These are phyloP conservation scores for Junonia oenone DNA, from an alignment of 2,888 invertebrate species.

Conservation along the genomic window DNA sequence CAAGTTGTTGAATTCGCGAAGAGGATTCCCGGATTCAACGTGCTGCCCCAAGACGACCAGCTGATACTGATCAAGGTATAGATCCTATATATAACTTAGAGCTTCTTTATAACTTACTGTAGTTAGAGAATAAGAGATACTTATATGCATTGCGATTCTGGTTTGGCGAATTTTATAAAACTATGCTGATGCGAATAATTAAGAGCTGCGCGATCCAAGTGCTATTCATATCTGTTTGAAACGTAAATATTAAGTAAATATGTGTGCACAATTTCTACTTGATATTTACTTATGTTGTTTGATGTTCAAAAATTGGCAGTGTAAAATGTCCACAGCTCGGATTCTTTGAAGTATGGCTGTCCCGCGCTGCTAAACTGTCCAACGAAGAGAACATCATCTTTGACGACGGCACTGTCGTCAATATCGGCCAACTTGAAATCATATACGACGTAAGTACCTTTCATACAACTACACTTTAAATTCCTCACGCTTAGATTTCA, in stretches of 20 bases:
- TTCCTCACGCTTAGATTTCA: too few species aligned
- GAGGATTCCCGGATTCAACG: slow-evolving; percentile 94
- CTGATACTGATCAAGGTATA: slow-evolving; percentile 93
- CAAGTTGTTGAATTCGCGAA: slow-evolving; percentile 98
- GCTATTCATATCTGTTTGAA: too few species aligned
- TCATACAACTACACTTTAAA: too few species aligned
- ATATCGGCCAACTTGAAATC: slow-evolving; percentile 89
- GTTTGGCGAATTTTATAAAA: neutral
- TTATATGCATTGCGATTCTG: neutral
- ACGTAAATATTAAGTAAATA: too few species aligned
- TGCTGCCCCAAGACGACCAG: slow-evolving; percentile 96
- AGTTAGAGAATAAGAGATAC: too few species aligned
- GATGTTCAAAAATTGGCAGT: slow-evolving; percentile 33
- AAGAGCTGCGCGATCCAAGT: neutral
- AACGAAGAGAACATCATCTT: slow-evolving; percentile 89
- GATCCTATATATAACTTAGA: neutral
- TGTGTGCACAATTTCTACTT: neutral
- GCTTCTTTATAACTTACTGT: too few species aligned
- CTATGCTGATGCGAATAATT: neutral
- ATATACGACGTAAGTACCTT: slow-evolving; percentile 86
- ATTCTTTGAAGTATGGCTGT: slow-evolving; percentile 97
- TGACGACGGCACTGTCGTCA: slow-evolving; percentile 92
- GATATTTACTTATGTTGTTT: neutral
- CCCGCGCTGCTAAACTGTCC: slow-evolving; percentile 90
- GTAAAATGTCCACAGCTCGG: slow-evolving; percentile 76